phyloP scores from a whole-genome alignment of 2,797 vertebrate species.

The Amniataba percoides region DNA sequence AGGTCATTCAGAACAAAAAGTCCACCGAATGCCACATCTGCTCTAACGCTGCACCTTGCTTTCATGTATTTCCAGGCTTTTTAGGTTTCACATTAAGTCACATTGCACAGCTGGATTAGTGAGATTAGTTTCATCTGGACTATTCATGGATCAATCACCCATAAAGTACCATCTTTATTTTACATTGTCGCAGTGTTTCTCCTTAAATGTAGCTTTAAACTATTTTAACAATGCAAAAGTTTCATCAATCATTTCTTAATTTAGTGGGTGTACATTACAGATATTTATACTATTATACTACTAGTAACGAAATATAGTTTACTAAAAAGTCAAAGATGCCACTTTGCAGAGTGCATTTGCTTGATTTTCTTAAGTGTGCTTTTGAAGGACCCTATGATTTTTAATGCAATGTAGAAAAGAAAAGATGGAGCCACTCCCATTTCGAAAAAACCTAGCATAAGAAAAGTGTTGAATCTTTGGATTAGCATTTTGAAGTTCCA shows the following conservation, averaged over 20 bases:
- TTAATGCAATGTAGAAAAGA: neutral
- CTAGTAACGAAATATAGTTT: neutral
- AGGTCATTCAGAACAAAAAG: slow-evolving; percentile 89
- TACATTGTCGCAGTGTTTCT: neutral
- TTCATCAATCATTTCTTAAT: neutral
- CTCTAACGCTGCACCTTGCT: slow-evolving; percentile 76
- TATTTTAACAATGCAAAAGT: neutral
- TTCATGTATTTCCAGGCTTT: slow-evolving; percentile 32
- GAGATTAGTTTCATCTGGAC: slow-evolving; percentile 27
- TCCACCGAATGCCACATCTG: slow-evolving; percentile 81
- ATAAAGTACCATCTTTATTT: neutral
- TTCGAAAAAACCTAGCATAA: neutral
- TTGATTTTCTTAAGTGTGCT: neutral
- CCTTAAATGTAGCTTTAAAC: neutral
- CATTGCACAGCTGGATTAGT: slow-evolving; percentile 15
- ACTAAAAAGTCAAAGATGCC: neutral
- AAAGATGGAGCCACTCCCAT: neutral
- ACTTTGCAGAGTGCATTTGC: neutral
- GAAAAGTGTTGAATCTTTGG: neutral
- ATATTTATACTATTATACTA: neutral
- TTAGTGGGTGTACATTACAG: neutral
- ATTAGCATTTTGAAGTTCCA: neutral
- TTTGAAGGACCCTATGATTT: neutral
- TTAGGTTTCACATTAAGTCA: slow-evolving; percentile 19
- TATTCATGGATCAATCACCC: slow-evolving; percentile 1